These are phyloP conservation scores for Caenorhabditis auriculariae DNA, from an alignment of 2,888 invertebrate species.

Conservation along the genomic window DNA sequence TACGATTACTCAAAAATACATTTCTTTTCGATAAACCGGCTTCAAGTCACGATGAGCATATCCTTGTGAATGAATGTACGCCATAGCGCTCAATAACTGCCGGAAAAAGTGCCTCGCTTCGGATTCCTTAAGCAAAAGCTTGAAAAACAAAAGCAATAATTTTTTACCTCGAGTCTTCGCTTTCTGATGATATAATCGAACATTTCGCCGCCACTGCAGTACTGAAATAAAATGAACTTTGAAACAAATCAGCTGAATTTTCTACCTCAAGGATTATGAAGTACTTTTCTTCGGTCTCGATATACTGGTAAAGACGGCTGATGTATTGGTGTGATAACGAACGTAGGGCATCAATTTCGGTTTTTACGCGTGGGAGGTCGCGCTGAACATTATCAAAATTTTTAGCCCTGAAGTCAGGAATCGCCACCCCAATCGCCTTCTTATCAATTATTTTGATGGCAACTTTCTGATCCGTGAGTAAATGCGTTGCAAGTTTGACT, in stretches of 20 bases:
- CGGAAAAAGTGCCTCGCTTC: constrained; percentile 78
- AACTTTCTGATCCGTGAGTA: constrained; percentile 79
- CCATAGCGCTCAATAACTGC: constrained; percentile 78
- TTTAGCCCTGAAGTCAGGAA: constrained; percentile 1
- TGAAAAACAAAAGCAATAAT: background rate
- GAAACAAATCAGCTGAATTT: background rate
- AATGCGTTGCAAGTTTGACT: constrained; percentile 77
- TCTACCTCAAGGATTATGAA: constrained; percentile 77
- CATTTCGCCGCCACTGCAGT: constrained; percentile 80
- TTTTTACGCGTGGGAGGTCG: constrained; percentile 75
- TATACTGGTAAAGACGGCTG: constrained; percentile 78
- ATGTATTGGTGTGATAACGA: constrained; percentile 69
- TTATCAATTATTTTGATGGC: constrained; percentile 84
- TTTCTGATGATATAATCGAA: constrained; percentile 83
- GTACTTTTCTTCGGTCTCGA: constrained; percentile 76
- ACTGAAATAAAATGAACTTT: constrained; percentile 64
- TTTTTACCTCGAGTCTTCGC: constrained; percentile 72
- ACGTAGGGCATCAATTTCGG: constrained; percentile 74
- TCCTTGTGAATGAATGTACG: constrained; percentile 76
- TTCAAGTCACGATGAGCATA: constrained; percentile 81
- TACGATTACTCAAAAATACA: background rate
- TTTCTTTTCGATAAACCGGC: too few species aligned
- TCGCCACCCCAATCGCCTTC: constrained; percentile 71
- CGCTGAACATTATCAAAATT: constrained; percentile 69
- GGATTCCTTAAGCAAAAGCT: constrained; percentile 49